Percentiles rank a stretch among this genome's conserved stretches.
phyloP scores from a whole-genome alignment of 2,888 invertebrate species.

The Hydrotaea diabolus region DNA sequence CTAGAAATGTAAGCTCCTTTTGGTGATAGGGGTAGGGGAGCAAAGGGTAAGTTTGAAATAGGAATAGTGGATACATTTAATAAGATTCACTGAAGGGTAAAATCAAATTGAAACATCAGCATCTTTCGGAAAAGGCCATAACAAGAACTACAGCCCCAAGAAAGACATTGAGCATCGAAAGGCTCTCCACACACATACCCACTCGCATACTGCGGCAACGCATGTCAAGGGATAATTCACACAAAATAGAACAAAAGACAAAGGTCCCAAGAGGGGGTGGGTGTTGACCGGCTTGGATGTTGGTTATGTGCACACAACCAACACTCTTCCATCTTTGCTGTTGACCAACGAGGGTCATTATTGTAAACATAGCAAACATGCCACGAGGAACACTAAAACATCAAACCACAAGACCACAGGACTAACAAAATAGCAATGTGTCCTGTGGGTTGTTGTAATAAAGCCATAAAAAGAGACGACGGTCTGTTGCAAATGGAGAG shows the following conservation, averaged over 20 bases:
- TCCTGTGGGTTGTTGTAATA: too few relatives aligned
- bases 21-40: not conserved
- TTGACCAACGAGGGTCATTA: not conserved
- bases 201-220: not conserved
- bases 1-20: not conserved
- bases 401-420: not conserved
- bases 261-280: not conserved
- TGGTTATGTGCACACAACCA: not conserved
- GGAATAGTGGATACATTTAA: constrained; percentile 11
- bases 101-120: constrained; percentile 45
- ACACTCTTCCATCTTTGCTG: not conserved
- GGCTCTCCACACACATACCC: not conserved
- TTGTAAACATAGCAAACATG: not conserved
- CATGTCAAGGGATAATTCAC: constrained; percentile 11
- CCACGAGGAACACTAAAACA: not conserved
- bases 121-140: constrained; percentile 7
- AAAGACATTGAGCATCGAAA: constrained; percentile 16
- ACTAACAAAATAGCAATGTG: not conserved
- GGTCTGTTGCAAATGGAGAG: not conserved
- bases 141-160: not conserved
- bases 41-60: constrained; percentile 4
- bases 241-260: not conserved
- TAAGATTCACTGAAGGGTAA: constrained; percentile 38
- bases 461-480: not conserved
- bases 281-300: not conserved